Percentiles rank a stretch among this genome's conserved stretches.
These are phyloP conservation scores for Urocitellus parryii DNA, from an alignment of 2,113 vertebrate genomes.

Conservation along the genomic window DNA sequence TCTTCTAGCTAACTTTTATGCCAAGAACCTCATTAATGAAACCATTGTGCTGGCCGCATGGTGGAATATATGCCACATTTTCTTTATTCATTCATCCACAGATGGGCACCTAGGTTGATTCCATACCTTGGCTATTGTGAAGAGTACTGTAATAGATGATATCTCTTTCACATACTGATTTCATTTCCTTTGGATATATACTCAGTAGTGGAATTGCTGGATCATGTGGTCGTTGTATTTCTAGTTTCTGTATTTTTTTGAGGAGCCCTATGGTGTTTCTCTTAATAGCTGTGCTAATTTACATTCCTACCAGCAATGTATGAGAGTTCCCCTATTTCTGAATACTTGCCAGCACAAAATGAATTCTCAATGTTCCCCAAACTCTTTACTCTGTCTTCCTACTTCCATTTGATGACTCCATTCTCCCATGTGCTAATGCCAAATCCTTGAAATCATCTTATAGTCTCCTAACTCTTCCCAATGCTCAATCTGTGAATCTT, in stretches of 20 bases:
- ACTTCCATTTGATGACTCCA: not conserved
- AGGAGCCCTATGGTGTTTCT: not conserved
- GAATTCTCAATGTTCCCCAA: not conserved
- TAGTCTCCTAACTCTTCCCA: not conserved
- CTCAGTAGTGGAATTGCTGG: not conserved
- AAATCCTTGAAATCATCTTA: not conserved
- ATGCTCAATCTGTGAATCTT: not conserved
- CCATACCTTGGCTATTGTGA: not conserved
- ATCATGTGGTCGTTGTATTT: not conserved
- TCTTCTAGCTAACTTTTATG: too few species aligned
- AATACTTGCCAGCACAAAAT: not conserved
- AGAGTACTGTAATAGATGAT: not conserved
- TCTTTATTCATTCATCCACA: not conserved
- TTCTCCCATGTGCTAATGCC: not conserved
- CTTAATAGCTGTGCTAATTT: not conserved
- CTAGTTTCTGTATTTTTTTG: not conserved
- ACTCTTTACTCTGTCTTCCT: not conserved
- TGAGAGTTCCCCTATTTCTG: not conserved
- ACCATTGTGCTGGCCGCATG: too few species aligned
- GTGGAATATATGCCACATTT: not conserved
- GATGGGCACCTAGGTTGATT: not conserved
- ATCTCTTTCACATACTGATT: not conserved
- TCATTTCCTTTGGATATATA: not conserved
- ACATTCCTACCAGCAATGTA: not conserved
- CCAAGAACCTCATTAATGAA: too few species aligned